These are phyloP conservation scores for Nasonia oneida DNA, from an alignment of 2,888 invertebrate species.

Conservation along the genomic window DNA sequence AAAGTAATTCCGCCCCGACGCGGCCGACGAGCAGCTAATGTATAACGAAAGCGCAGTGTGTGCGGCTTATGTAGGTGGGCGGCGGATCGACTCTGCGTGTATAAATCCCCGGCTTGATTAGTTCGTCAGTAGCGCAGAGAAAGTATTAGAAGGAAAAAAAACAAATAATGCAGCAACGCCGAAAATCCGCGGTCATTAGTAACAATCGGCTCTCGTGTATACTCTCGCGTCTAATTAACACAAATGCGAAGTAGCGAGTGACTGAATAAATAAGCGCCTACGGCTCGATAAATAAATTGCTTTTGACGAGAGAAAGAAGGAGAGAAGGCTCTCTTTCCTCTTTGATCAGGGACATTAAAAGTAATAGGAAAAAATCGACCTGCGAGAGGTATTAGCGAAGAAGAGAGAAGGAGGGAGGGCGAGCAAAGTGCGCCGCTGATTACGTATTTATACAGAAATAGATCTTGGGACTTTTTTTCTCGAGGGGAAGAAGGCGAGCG, in stretches of 20 bases:
- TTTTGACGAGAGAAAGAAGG: slow-evolving; percentile 24
- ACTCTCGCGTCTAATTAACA: slow-evolving; percentile 47
- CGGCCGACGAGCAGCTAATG: too few species aligned
- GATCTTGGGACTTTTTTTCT: slow-evolving; percentile 51
- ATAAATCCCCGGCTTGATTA: background rate
- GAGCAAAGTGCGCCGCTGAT: slow-evolving; percentile 52
- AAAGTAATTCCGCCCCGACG: background rate
- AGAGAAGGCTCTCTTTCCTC: slow-evolving; percentile 23
- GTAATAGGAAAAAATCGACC: slow-evolving; percentile 61
- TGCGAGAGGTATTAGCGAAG: slow-evolving; percentile 43
- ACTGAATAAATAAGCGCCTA: slow-evolving; percentile 37
- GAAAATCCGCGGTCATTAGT: slow-evolving; percentile 26
- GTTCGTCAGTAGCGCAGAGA: background rate
- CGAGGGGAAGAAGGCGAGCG: slow-evolving; percentile 21
- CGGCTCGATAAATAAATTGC: slow-evolving; percentile 43
- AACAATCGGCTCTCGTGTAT: slow-evolving; percentile 9
- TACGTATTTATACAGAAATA: slow-evolving; percentile 63
- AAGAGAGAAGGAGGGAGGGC: background rate
- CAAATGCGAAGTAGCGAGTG: slow-evolving; percentile 16
- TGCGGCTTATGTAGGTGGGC: slow-evolving; percentile 10
- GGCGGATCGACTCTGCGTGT: slow-evolving; percentile 13
- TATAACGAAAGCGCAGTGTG: background rate
- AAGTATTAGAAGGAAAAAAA: background rate
- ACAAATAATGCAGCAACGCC: background rate
- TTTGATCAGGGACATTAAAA: slow-evolving; percentile 61